Base-by-base conservation (phyloP, 37 sponge, comb jelly and placozoan genomes). In the Cladorhizidae sp. region DNA sequence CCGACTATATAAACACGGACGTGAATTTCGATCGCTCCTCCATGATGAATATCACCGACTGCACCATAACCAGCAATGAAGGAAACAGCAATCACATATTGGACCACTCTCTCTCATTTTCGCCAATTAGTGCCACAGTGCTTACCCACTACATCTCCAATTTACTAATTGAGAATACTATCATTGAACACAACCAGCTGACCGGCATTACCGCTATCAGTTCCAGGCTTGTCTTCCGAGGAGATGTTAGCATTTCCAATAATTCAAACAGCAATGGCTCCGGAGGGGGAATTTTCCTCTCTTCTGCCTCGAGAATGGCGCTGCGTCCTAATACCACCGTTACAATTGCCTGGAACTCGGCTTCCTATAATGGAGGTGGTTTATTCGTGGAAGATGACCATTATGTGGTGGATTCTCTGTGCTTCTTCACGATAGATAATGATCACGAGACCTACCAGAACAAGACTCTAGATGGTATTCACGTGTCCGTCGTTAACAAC, bases 241-340 rank as follows among this genome's bases (percentile, higher is more conserved):
- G 77, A 15, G 17, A 28, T n/a, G 43, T 76, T 26, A 61, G 25
- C 37, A 76, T 76, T 17, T 1, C 17, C 40, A 76, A 76, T 41
- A 76, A 76, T 63, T 61, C 77, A 23, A 63, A 37, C 23, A 35
- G 40, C 22, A 8, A 76, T 61, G 77, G 77, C 36, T n/a, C n/a
- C n/a, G n/a, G n/a, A n/a, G 77, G 77, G 36, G 77, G 77, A 3
- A 76, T 76, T 59, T 39, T 76, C 1, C 63, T 76, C 49, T 76
- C 63, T 76, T 61, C 25, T 5, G 43, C 31, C 3, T 76, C 77
- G 11, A 35, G 23, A 40, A 58, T 76, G 63, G 12, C 32, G n/a
- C 33, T 76, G 0, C 17, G 41, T 26, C 63, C 56, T 42, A 39
- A 76, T 15, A 38, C 38, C 2, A 76, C 36, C 11, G 3, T 76